These are phyloP conservation scores for Rotaria socialis DNA, from an alignment of 2,888 invertebrate species.

Conservation along the genomic window DNA sequence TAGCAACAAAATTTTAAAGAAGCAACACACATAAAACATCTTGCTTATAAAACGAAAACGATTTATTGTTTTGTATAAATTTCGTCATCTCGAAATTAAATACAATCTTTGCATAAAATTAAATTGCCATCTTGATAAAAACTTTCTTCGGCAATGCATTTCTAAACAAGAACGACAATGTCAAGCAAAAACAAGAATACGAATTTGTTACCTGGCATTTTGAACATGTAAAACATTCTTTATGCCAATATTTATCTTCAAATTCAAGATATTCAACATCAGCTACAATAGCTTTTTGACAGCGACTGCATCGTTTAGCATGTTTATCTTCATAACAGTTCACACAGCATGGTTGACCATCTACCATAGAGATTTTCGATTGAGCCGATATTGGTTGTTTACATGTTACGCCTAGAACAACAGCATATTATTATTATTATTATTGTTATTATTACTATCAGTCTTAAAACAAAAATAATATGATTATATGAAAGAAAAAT, in stretches of 20 bases:
- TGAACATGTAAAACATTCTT: slow-evolving; percentile 38
- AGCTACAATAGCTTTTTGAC: slow-evolving; percentile 26
- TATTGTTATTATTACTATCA: neutral
- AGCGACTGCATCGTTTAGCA: slow-evolving; percentile 16
- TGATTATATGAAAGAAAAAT: neutral
- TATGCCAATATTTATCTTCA: slow-evolving; percentile 40
- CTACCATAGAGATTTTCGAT: slow-evolving; percentile 27
- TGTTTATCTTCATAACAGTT: slow-evolving; percentile 36
- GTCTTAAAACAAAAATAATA: neutral
- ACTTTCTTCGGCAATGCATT: slow-evolving; percentile 33
- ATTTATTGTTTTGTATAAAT: neutral
- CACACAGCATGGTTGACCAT: slow-evolving; percentile 34
- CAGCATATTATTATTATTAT: neutral
- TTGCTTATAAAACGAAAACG: neutral
- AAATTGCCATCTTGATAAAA: slow-evolving; percentile 38
- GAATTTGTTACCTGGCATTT: neutral
- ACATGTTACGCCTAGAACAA: slow-evolving; percentile 31
- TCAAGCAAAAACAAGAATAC: too few relatives aligned
- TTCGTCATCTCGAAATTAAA: neutral
- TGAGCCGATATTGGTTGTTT: slow-evolving; percentile 34
- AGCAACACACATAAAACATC: slow-evolving; percentile 2
- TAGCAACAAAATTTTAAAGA: neutral
- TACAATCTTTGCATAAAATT: slow-evolving; percentile 38
- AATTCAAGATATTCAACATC: slow-evolving; percentile 42
- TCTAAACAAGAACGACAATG: neutral